Base-by-base conservation (phyloP, 2,888 invertebrate species). In the Tinea trinotella region DNA sequence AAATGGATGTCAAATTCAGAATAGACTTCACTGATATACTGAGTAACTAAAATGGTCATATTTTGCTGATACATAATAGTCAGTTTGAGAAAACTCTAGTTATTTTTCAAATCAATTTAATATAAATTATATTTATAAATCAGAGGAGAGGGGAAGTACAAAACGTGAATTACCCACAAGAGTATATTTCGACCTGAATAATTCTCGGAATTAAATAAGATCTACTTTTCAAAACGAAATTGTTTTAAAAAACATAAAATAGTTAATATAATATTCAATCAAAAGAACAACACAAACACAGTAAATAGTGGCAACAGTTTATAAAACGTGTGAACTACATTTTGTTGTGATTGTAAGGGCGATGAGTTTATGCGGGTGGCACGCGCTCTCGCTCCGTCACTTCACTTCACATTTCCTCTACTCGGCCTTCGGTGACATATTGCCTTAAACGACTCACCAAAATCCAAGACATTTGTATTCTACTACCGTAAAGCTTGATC, bases 381-480 rank as follows among this genome's bases (percentile, higher is more conserved):
- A 73, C 73, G 70, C 66, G 71, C 48, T 22, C n/a, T 18, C 49
- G 22, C 36, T 53, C 19, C 36, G 52, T 40, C 53, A 17, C 40
- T 34, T 9, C 40, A 20, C 53, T 12, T n/a, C 53, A 12, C 40
- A 18, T 13, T 22, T 18, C 20, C 24, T 13, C 20, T 30, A 12
- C 15, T 35, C 35, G 19, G 19, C 22, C 30, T 36, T 54, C 30
- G 20, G 50, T 80, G 81, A 82, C 80, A 79, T 82, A 83, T 82
- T 80, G 75, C 75, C 68, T 61, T 60, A 66, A 76, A 68, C 70
- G 69, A 65, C 69, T 53, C 63, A 60, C 62, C 59, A 58, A 62
- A 65, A 68, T 66, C 68, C 71, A 67, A 63, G 57, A 66, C 77
- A 79, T 83, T 83, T 78, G 76, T 80, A 83, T 80, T 81, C 80